A percentile compares a stretch with the other conserved stretches of the same genome.
Evolutionary conservation across 2,888 invertebrate genomes (phyloP).

Genomic region (Chydorus sphaericus): DNA sequence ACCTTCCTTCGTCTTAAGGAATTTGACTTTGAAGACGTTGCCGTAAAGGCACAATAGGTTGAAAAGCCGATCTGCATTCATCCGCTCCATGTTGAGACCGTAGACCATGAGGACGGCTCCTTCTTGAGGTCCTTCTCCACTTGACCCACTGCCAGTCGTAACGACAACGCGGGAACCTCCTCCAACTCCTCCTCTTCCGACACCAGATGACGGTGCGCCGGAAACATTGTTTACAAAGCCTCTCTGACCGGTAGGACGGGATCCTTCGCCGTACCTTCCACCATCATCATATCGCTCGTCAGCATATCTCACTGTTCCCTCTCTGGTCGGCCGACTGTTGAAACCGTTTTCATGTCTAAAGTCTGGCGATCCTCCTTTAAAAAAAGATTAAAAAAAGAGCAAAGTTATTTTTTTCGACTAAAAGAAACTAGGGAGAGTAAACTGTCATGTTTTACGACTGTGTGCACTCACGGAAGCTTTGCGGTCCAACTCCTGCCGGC

Average conservation of each 20-base stretch:
- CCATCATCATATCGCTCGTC: background rate
- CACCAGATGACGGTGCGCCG: background rate
- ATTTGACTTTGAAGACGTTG: constrained; percentile 85
- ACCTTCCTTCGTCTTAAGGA: constrained; percentile 94
- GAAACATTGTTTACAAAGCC: no score
- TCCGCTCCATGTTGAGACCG: constrained; percentile 80
- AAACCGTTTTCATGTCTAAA: background rate
- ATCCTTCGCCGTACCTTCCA: constrained; percentile 15
- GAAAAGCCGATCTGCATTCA: constrained; percentile 91
- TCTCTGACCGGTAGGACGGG: constrained; percentile 18
- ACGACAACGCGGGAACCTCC: no score
- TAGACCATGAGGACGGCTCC: constrained; percentile 97
- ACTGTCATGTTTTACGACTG: no score
- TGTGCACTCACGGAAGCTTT: constrained; percentile 19
- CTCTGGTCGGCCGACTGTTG: background rate
- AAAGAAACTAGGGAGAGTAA: constrained; percentile 18
- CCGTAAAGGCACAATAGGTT: constrained; percentile 98
- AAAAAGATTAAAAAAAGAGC: background rate
- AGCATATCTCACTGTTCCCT: background rate
- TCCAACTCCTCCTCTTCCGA: no score
- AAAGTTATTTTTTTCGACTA: constrained; percentile 12
- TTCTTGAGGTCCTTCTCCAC: constrained; percentile 37
- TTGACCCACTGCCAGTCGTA: constrained; percentile 16
- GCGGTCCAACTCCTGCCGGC: constrained; percentile 6
- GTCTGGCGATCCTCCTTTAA: background rate